Evolutionary conservation across 2,888 invertebrate genomes (phyloP), one percentile per base, ranked within the genome.

Genomic region (Disparrhopalites patrizii): DNA sequence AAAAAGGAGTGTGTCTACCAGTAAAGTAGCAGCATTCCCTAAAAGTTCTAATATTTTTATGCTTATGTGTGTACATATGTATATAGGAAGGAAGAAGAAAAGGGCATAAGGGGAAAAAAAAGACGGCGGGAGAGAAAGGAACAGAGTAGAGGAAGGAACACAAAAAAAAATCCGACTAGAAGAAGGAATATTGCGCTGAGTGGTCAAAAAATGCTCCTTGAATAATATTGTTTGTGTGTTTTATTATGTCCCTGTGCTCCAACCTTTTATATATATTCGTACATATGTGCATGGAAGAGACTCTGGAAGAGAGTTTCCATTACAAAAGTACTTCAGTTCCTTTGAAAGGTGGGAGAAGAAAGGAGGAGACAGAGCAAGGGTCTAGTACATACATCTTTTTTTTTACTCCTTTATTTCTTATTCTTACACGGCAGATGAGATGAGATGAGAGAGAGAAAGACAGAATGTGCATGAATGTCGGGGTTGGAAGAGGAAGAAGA

Each of bases 161-260:
- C 7, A 23, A 47, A 25, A 47, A 23, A 23, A 47, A 47, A 38
- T 50, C 8, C 28, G 27, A 27, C 27, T 52, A 25, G 3, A n/a
- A 23, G 57, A 57, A 18, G 10, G 38, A 57, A 27, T 20, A 47
- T 47, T 43, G 43, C 25, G 61, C 50, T 61, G 61, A 61, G 51
- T 61, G 61, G 61, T 52, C 61, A 61, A 61, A 51, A 57, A 51
- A 28, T 31, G 38, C 61, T 36, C 52, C 36, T 61, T 50, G 51
- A 61, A 61, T 50, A 61, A 61, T 57, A 60, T 30, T 20, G 30
- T 50, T 18, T 28, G 38, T 28, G 40, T 40, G 27, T 57, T 7
- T 10, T 27, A 7, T n/a, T 30, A 33, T 31, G 31, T n/a, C 31
- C 33, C 31, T 55, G 20, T 20, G 31, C 43, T 18, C 20, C 43